Evolutionary conservation across 2,888 invertebrate genomes (phyloP).

Genomic region (Drosophila lacicola): DNA sequence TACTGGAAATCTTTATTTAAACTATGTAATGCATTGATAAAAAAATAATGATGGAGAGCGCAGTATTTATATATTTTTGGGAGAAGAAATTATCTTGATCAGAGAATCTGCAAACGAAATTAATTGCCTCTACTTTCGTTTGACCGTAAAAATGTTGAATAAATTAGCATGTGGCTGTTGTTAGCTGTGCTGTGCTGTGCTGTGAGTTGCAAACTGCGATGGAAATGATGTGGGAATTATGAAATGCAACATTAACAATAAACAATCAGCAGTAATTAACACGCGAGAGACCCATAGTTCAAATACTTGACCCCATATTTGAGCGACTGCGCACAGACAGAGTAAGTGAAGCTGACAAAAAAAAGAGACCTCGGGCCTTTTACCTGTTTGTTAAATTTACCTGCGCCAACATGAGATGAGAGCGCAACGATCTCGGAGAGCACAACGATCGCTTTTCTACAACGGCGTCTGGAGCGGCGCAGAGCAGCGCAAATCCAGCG

Average conservation of each 20-base stretch:
- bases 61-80: no score
- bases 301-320: conserved; percentile 80
- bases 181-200: no score
- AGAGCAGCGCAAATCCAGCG: conserved; percentile 21
- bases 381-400: conserved; percentile 66
- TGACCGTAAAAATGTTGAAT: conserved; percentile 9
- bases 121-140: neutral
- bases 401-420: conserved; percentile 25
- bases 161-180: conserved; percentile 14
- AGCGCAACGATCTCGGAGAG: conserved; percentile 13
- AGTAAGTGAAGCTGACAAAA: conserved; percentile 16
- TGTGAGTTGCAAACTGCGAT: conserved; percentile 24
- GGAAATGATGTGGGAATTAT: conserved; percentile 48
- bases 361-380: conserved; percentile 48
- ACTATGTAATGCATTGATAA: no score
- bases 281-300: conserved; percentile 66
- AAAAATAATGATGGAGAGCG: no score
- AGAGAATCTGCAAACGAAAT: no score
- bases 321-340: conserved; percentile 61
- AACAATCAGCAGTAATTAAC: conserved; percentile 72
- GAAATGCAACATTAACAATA: conserved; percentile 59
- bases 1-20: no score
- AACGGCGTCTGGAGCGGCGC: conserved; percentile 23
- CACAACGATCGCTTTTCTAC: conserved; percentile 35
- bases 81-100: no score